phyloP scores from a whole-genome alignment of 1,140 invertebrate genomes.

The Oncopodura yosiiana region DNA sequence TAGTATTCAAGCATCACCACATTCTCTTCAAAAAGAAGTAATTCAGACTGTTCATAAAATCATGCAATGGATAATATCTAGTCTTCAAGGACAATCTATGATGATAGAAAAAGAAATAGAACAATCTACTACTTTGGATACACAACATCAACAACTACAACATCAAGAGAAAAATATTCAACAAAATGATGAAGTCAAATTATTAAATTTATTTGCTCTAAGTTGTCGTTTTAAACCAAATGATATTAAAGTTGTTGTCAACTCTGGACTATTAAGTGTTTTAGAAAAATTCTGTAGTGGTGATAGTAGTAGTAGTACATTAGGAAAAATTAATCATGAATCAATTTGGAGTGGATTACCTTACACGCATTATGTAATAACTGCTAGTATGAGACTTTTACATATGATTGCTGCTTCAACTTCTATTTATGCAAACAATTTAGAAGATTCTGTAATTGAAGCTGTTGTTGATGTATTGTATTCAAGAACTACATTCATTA shows the following conservation, averaged over 20 bases:
- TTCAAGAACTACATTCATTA: slow-evolving; percentile 41
- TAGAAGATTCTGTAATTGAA: slow-evolving; percentile 43
- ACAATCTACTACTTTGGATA: no score
- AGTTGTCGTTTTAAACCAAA: slow-evolving; percentile 49
- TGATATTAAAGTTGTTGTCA: slow-evolving; percentile 51
- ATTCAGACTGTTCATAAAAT: slow-evolving; percentile 41
- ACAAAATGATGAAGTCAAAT: slow-evolving; percentile 35
- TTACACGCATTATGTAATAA: slow-evolving; percentile 35
- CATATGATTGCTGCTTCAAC: slow-evolving; percentile 49
- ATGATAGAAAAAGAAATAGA: slow-evolving; percentile 31
- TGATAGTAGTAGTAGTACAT: neutral
- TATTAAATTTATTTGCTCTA: slow-evolving; percentile 49
- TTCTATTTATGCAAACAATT: slow-evolving; percentile 43
- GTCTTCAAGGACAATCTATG: slow-evolving; percentile 32
- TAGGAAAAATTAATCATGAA: slow-evolving; percentile 19
- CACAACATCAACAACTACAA: no score
- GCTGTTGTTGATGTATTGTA: slow-evolving; percentile 43
- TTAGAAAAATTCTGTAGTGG: slow-evolving; percentile 42
- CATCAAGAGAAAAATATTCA: neutral
- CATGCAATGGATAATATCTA: slow-evolving; percentile 35
- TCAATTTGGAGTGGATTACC: slow-evolving; percentile 24
- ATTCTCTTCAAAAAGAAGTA: slow-evolving; percentile 41
- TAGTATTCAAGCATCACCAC: slow-evolving; percentile 41
- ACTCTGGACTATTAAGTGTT: slow-evolving; percentile 46
- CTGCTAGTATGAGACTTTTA: slow-evolving; percentile 44